These are phyloP conservation scores for Allophyes oxyacanthae DNA, from an alignment of 2,888 invertebrate species.

Conservation along the genomic window DNA sequence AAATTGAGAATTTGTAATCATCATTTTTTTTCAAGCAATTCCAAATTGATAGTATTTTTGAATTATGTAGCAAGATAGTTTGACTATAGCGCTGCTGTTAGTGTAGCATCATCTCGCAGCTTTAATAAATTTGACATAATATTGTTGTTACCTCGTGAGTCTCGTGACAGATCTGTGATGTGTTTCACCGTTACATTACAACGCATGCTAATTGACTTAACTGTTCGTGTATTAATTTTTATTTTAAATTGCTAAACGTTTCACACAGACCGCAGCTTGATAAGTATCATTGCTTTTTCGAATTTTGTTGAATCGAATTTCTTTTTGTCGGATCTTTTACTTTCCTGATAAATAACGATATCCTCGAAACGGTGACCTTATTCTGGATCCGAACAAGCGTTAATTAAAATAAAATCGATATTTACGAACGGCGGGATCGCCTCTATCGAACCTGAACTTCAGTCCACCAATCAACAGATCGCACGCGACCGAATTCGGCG, in stretches of 20 bases:
- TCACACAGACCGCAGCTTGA: slow-evolving; percentile 37
- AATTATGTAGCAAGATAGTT: slow-evolving; percentile 1
- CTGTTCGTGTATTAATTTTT: slow-evolving; percentile 55
- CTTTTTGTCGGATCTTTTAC: too few relatives aligned
- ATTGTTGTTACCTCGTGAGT: slow-evolving; percentile 59
- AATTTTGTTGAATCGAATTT: slow-evolving; percentile 4
- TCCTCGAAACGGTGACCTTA: slow-evolving; percentile 23
- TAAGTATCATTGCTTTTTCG: slow-evolving; percentile 21
- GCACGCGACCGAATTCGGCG: slow-evolving; percentile 75
- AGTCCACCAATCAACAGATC: slow-evolving; percentile 48
- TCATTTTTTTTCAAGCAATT: too few relatives aligned
- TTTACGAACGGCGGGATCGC: slow-evolving; percentile 27
- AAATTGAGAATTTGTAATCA: too few relatives aligned
- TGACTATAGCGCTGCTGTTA: slow-evolving; percentile 5
- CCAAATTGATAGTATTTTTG: too few relatives aligned
- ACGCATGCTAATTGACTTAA: slow-evolving; percentile 64
- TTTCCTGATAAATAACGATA: slow-evolving; percentile 22
- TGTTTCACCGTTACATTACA: slow-evolving; percentile 66
- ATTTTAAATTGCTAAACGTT: slow-evolving; percentile 41
- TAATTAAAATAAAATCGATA: slow-evolving; percentile 40
- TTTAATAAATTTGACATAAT: slow-evolving; percentile 68
- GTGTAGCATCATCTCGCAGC: slow-evolving; percentile 34
- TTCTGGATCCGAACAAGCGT: slow-evolving; percentile 17
- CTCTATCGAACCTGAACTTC: slow-evolving; percentile 44
- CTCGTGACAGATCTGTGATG: slow-evolving; percentile 66